Evolutionary conservation across 2,113 vertebrate genomes (phyloP).

Genomic region (Catharus minimus): DNA sequence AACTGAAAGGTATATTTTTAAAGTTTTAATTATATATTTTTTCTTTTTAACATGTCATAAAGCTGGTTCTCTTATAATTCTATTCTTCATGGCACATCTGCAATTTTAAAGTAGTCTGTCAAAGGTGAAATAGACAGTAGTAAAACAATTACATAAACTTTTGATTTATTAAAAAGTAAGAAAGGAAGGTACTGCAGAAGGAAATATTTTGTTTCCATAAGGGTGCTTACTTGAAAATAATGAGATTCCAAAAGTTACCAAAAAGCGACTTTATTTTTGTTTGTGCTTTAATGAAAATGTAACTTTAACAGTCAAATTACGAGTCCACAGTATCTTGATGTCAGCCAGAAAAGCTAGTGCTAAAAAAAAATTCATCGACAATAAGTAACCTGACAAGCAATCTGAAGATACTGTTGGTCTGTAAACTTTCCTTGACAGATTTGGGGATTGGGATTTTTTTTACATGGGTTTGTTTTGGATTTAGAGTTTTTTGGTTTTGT

Average conservation of each 20-base stretch:
- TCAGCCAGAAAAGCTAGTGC: neutral
- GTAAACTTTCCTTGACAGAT: neutral
- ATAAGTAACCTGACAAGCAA: neutral
- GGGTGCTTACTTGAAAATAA: neutral
- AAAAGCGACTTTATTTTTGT: neutral
- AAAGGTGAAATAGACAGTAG: neutral
- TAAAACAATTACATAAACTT: neutral
- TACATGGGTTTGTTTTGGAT: neutral
- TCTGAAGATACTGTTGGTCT: neutral
- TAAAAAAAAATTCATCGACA: neutral
- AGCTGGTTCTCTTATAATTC: neutral
- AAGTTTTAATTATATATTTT: neutral
- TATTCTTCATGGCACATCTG: neutral
- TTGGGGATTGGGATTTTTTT: neutral
- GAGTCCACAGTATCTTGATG: neutral
- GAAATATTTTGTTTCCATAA: neutral
- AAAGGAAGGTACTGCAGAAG: neutral
- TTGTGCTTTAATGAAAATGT: neutral
- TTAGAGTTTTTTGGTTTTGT: neutral
- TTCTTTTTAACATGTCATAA: neutral
- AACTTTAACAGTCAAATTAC: neutral
- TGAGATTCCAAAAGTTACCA: neutral
- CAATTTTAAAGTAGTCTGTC: neutral
- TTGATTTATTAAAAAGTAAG: neutral
- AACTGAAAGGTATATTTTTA: neutral